Percentiles rank a stretch among this genome's conserved stretches.
phyloP scores from a whole-genome alignment of 2,797 vertebrate genomes.

The Stomatorhinus walkeri region DNA sequence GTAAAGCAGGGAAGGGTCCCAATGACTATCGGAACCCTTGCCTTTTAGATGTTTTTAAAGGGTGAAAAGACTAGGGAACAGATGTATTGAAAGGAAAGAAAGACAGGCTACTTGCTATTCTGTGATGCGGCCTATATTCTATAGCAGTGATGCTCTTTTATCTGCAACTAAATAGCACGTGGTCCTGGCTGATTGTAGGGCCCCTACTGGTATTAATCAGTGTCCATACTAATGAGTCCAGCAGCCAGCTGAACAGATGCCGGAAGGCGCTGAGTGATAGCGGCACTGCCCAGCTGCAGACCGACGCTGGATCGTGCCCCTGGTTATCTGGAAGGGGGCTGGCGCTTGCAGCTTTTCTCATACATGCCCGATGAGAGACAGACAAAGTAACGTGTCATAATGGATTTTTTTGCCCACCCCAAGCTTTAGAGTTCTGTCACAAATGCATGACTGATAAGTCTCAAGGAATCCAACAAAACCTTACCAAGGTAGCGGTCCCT shows the following conservation, averaged over 20 bases:
- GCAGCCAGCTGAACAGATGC: conserved; percentile 53
- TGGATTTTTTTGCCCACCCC: background rate
- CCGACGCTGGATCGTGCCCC: background rate
- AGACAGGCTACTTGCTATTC: conserved; percentile 52
- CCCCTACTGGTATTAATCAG: conserved; percentile 69
- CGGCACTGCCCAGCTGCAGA: conserved; percentile 31
- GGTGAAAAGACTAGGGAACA: background rate
- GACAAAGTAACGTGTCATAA: background rate
- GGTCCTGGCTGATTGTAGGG: conserved; percentile 61
- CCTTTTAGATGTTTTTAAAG: conserved; percentile 8
- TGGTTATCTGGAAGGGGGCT: background rate
- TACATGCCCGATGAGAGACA: background rate
- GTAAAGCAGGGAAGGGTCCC: conserved; percentile 5
- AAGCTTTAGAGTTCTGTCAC: background rate
- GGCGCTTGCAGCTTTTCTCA: background rate
- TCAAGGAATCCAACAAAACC: background rate
- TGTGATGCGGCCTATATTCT: conserved; percentile 52
- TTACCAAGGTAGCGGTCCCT: background rate
- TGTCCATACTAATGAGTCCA: conserved; percentile 55
- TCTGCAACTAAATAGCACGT: conserved; percentile 63
- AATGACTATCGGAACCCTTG: background rate
- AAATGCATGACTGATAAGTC: background rate
- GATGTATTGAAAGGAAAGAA: conserved; percentile 46
- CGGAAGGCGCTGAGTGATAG: conserved; percentile 53
- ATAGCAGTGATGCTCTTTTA: conserved; percentile 65